A percentile compares a stretch with the other conserved stretches of the same genome.
phyloP scores from a whole-genome alignment of 1,140 invertebrate genomes.

The Odontomachus brunneus region DNA sequence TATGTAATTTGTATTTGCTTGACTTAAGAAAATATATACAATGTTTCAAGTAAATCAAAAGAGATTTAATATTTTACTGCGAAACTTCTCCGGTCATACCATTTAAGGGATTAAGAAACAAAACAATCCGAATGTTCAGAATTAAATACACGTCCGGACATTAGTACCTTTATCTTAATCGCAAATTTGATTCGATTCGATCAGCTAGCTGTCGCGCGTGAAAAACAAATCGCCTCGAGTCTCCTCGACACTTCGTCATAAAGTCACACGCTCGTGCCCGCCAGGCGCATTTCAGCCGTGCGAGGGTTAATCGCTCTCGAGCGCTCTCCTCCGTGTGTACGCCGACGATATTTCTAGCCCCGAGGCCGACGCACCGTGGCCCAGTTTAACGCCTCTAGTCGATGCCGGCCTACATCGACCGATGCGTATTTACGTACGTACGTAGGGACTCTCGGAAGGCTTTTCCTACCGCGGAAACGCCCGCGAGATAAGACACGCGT shows the following conservation, averaged over 20 bases:
- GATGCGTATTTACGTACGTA: conserved; percentile 57
- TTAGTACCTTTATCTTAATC: too few species aligned
- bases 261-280: conserved; percentile 9
- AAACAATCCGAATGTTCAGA: too few species aligned
- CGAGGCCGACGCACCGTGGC: conserved; percentile 74
- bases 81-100: too few species aligned
- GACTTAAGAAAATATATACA: too few species aligned
- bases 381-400: conserved; percentile 67
- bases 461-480: conserved; percentile 8
- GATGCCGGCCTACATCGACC: conserved; percentile 67
- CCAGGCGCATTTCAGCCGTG: conserved; percentile 22
- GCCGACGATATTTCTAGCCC: conserved; percentile 70
- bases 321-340: conserved; percentile 45
- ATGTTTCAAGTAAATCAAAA: too few species aligned
- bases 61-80: too few species aligned
- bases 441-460: conserved; percentile 44
- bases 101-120: too few species aligned
- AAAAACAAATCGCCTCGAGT: background rate
- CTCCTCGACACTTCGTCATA: background rate
- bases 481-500: conserved; percentile 1
- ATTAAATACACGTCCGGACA: too few species aligned
- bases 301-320: conserved; percentile 55
- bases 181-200: background rate
- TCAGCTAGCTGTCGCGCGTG: background rate
- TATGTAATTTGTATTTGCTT: too few species aligned